Conservation (phyloP, 2,797 vertebrate species). For the Liparis tanakae region DNA sequence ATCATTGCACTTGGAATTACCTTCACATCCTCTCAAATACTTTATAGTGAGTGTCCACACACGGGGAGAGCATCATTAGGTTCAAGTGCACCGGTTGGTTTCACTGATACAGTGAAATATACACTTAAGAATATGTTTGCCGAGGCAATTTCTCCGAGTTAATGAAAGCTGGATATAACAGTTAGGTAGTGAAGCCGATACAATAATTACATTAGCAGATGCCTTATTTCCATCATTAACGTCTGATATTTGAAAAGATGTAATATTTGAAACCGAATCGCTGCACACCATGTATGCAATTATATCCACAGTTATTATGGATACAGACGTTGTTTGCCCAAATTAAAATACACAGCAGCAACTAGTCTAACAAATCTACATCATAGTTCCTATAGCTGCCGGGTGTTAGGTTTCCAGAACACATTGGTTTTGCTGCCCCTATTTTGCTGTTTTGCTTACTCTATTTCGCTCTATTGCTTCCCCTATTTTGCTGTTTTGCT, state of each 20-base stretch:
- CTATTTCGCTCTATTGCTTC: too few species aligned
- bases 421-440: too few species aligned
- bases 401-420: neutral
- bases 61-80: constrained; percentile 45
- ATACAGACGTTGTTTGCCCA: neutral
- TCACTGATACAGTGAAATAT: constrained; percentile 31
- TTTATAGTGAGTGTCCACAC: constrained; percentile 40
- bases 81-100: constrained; percentile 45
- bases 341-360: constrained; percentile 5
- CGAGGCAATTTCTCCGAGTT: constrained; percentile 30
- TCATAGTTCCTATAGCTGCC: neutral
- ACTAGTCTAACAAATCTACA: too few species aligned
- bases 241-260: neutral
- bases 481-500: too few species aligned
- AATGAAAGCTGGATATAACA: constrained; percentile 33
- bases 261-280: neutral
- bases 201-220: constrained; percentile 20
- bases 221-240: neutral
- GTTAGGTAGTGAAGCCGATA: constrained; percentile 1
- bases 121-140: constrained; percentile 34
- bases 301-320: constrained; percentile 2
- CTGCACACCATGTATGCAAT: constrained; percentile 6
- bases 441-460: too few species aligned
- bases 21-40: constrained; percentile 53
- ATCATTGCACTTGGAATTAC: constrained; percentile 61